These are phyloP conservation scores for Drosophila flavopinicola DNA, from an alignment of 2,888 invertebrate genomes.

Conservation along the genomic window DNA sequence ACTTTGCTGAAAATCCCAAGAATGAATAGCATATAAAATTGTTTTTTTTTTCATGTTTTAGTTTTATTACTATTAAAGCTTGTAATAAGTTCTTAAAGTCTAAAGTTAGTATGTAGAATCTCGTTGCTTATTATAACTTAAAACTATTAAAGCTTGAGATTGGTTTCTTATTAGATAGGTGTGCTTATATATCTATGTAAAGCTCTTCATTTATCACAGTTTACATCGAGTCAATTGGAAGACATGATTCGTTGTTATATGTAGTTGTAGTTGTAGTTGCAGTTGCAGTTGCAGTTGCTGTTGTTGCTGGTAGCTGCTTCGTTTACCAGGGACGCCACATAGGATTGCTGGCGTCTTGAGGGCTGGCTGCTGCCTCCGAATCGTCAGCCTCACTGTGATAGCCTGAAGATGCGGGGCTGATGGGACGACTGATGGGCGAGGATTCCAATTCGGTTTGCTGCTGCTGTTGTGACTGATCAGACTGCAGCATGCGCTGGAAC, in stretches of 20 bases:
- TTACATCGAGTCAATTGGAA: constrained; percentile 57
- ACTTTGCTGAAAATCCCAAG: not conserved
- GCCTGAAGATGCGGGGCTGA: constrained; percentile 83
- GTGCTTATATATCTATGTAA: constrained; percentile 48
- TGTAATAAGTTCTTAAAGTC: constrained; percentile 25
- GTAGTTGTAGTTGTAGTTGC: constrained; percentile 21
- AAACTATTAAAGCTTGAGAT: constrained; percentile 46
- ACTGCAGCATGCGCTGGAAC: constrained; percentile 86
- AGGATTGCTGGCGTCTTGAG: constrained; percentile 33
- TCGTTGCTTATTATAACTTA: constrained; percentile 19
- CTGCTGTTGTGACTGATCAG: constrained; percentile 49
- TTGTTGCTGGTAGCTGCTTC: constrained; percentile 2
- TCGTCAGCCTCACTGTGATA: constrained; percentile 81
- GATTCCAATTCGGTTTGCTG: constrained; percentile 45
- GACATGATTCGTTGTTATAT: constrained; percentile 60
- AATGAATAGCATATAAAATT: not conserved
- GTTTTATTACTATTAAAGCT: constrained; percentile 61
- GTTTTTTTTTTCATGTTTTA: constrained; percentile 29
- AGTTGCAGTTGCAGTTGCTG: constrained; percentile 5
- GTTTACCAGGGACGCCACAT: constrained; percentile 79
- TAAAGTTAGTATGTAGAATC: constrained; percentile 37
- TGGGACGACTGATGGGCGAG: constrained; percentile 52
- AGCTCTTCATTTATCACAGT: constrained; percentile 67
- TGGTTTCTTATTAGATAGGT: constrained; percentile 21
- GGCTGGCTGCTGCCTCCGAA: constrained; percentile 51